Base-by-base conservation (phyloP, 2,113 vertebrate species). In the Dicrurus megarhynchus region DNA sequence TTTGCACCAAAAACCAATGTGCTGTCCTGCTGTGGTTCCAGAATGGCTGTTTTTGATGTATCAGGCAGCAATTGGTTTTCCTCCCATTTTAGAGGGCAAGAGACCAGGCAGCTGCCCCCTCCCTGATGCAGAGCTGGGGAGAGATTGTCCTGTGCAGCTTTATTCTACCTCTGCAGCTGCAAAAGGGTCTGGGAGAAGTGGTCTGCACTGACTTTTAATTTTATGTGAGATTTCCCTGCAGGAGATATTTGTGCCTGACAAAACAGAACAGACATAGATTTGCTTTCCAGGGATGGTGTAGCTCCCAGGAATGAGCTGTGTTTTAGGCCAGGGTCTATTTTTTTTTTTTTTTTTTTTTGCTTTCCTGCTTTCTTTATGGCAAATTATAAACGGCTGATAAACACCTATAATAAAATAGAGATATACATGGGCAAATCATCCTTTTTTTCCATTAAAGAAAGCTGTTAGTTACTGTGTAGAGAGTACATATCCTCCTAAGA, bases 401-500 rank as follows among this genome's bases (percentile, higher is more conserved):
- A 93, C 44, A 78, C 41, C 32, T 65, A 10, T 39, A 80, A 75
- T 92, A 93, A 94, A 94, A 64, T 24, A 89, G 41, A 93, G 81
- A 65, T 68, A 28, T 30, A 46, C 57, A 26, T 18, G 69, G 57
- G 41, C 65, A 96, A 84, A 84, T 93, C 18, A 60, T 49, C 82
- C 28, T 71, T 73, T 49, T 84, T 71, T 81, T 74, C 52, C 88
- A 76, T 90, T 96, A 82, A 78, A 65, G 69, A 41, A 84, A 89
- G 65, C 42, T 87, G 68, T 87, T 94, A 32, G 53, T 89, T 89
- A 46, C 73, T 94, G 41, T 92, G 63, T 79, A 61, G 57, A 64
- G 56, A 84, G 37, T 82, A 74, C 41, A 39, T 49, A 84, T 53
- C 61, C 65, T 91, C 94, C 88, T 79, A 92, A 89, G 96, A 96